These are phyloP conservation scores for Mormyrus iriodes DNA, from an alignment of 2,113 vertebrate genomes.

Conservation along the genomic window DNA sequence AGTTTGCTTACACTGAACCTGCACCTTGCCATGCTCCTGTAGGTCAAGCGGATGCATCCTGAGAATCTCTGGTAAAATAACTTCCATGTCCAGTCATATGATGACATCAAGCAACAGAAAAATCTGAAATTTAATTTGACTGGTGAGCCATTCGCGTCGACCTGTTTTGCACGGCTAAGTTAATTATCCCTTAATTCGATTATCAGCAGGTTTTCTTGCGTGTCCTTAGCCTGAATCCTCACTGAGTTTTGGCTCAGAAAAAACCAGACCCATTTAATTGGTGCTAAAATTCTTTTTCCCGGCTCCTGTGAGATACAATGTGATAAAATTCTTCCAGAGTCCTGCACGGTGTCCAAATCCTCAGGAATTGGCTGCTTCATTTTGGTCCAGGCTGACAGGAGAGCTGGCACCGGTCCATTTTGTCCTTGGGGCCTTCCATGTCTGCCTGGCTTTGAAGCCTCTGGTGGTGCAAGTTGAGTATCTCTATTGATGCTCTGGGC, in stretches of 20 bases:
- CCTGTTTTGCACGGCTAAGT: neutral
- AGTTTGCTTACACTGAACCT: neutral
- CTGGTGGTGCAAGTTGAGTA: neutral
- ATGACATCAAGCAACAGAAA: neutral
- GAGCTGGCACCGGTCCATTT: neutral
- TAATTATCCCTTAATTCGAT: neutral
- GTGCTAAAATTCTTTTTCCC: slow-evolving; percentile 1
- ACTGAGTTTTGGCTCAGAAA: neutral
- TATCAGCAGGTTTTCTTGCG: neutral
- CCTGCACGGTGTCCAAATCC: neutral
- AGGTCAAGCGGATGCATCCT: neutral
- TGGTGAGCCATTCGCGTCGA: neutral
- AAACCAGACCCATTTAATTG: neutral
- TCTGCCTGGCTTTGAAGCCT: neutral
- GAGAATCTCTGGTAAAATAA: neutral
- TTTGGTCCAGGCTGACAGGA: neutral
- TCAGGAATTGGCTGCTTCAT: neutral
- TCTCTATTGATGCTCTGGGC: neutral
- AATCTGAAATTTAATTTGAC: slow-evolving; percentile 9
- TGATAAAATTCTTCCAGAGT: neutral
- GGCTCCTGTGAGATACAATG: neutral
- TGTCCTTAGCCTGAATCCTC: neutral
- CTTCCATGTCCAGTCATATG: neutral
- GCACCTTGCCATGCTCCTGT: neutral
- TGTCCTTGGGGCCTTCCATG: neutral